Evolutionary conservation across 2,888 invertebrate species (phyloP), one percentile per base, ranked within the genome.

Genomic region (Dynastes maya): DNA sequence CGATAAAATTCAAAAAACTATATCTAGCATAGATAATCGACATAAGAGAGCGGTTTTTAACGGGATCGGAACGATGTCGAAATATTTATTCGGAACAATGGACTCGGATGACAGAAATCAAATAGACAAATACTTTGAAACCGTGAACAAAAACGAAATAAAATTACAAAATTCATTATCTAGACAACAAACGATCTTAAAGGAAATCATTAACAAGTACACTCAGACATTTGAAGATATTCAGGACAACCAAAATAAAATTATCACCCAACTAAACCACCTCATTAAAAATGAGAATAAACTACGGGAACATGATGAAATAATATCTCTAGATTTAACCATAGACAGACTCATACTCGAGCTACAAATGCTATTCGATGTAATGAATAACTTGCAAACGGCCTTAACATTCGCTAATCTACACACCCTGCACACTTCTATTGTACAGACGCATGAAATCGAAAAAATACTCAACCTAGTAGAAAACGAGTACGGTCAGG

Each of bases 51-150:
- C 45, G 11, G 6, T 74, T 8, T 74, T 74, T 45, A 29, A 74
- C 27, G 74, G 74, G 3, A 37, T 63, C 2, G 63, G 63, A 4
- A 72, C 58, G 4, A 13, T 8, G 8, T 63, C 45, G 6, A 61
- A 74, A 74, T 74, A 74, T 22, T n/a, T 74, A 6, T 63, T 74
- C 22, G 74, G 74, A 6, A 74, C 63, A 1, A 63, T 74, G 74
- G 74, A 74, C 22, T 27, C 61, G 13, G 61, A 45, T 1, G 63
- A 74, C 63, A 63, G 37, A 5, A 49, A 22, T 29, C 63, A 63
- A n/a, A 22, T 63, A 11, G n/a, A 74, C n/a, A 74, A 63, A 61
- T 74, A 74, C n/a, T 3, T 74, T 9, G 40, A 63, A 16, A 63
- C 74, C 1, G 22, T 74, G 1, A 29, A 22, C 22, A 74, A 74